These are phyloP conservation scores for Glyphotaelius pellucidus DNA, from an alignment of 2,888 invertebrate species.

Conservation along the genomic window DNA sequence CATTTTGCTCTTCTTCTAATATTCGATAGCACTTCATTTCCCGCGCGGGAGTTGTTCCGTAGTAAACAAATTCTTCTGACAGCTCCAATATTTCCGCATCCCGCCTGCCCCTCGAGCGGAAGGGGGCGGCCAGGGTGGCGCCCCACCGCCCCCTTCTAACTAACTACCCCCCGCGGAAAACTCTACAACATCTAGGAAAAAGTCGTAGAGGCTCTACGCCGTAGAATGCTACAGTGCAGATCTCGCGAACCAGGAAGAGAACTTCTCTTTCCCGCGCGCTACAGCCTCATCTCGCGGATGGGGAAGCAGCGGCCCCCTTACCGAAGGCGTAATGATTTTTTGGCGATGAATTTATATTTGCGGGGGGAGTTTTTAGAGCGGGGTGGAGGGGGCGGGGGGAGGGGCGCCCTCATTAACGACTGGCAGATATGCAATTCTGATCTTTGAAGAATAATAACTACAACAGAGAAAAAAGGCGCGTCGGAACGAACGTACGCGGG, in stretches of 20 bases:
- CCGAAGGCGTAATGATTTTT: slow-evolving; percentile 91
- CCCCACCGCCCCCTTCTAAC: slow-evolving; percentile 21
- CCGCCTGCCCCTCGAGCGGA: slow-evolving; percentile 53
- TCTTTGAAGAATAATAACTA: slow-evolving; percentile 75
- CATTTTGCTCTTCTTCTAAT: slow-evolving; percentile 56
- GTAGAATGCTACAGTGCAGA: slow-evolving; percentile 53
- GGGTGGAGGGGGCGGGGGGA: slow-evolving; percentile 65
- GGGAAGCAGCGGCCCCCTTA: slow-evolving; percentile 84
- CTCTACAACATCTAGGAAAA: slow-evolving; percentile 57
- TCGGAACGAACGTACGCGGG: slow-evolving; percentile 72
- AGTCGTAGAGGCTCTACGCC: slow-evolving; percentile 41
- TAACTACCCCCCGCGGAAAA: slow-evolving; percentile 68
- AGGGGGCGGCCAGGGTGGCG: slow-evolving; percentile 28
- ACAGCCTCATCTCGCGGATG: slow-evolving; percentile 70
- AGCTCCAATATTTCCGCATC: slow-evolving; percentile 66
- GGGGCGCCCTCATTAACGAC: slow-evolving; percentile 79
- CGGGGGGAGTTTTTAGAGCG: slow-evolving; percentile 69
- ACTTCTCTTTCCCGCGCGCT: slow-evolving; percentile 18
- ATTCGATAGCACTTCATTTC: slow-evolving; percentile 66
- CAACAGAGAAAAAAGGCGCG: slow-evolving; percentile 70
- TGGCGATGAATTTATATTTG: slow-evolving; percentile 88
- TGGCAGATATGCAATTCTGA: slow-evolving; percentile 83
- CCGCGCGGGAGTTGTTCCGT: slow-evolving; percentile 62
- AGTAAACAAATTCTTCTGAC: slow-evolving; percentile 66
- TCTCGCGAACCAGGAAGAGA: slow-evolving; percentile 49